Evolutionary conservation across 2,797 vertebrate genomes (phyloP), one percentile per base, ranked within the genome.

Genomic region (Serranus cabrilla): DNA sequence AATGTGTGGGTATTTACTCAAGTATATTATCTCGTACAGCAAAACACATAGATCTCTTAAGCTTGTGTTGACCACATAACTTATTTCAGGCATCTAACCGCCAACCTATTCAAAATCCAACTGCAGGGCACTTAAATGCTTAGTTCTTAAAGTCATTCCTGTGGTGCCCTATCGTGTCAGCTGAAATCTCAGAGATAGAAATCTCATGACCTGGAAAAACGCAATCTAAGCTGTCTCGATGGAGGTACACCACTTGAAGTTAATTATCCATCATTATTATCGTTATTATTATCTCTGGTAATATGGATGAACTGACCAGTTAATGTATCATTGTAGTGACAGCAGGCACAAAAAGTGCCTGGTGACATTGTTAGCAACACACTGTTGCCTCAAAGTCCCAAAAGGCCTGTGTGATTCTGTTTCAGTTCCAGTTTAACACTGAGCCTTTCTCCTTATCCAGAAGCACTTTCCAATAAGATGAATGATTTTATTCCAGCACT

Each of bases 401-500:
- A 17, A 60, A 43, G 73, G 31, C 64, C 34, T 10, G 8, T 62
- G 45, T 21, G 67, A 75, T 64, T 80, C 40, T 76, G 52, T 51
- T 72, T 56, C 68, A 54, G 46, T 59, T 79, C 56, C 54, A 49
- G 40, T 78, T 60, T 47, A 63, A 66, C 73, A 80, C 61, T 12
- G n/a, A 74, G 66, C 63, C 45, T 60, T 68, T 71, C 61, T 43
- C 71, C 59, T 68, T 27, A 77, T 72, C 76, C 46, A 70, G 39
- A 68, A 82, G 71, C 57, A 31, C 74, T 73, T 46, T 77, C 80
- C 85, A 81, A 52, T 70, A 71, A 81, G 80, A 77, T 71, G 69
- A 83, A 85, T 80, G 66, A 74, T 84, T 86, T 81, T 71, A 84
- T 80, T 74, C 81, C 66, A 67, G 71, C 64, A 34, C 68, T 64